These are phyloP conservation scores for Cheilosia pagana DNA, from an alignment of 2,888 invertebrate genomes.

Conservation along the genomic window DNA sequence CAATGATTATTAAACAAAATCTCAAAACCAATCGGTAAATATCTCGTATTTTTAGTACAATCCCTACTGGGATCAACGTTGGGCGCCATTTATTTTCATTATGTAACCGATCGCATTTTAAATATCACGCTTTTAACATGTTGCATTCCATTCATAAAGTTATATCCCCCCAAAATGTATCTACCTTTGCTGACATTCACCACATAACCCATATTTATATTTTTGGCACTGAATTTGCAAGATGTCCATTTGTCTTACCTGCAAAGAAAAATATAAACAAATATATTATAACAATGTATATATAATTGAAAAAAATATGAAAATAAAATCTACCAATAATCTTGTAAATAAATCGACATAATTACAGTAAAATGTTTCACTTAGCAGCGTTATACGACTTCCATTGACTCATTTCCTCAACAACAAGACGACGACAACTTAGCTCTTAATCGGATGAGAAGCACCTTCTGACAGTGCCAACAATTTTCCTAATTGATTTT, in stretches of 20 bases:
- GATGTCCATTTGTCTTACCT: conserved; percentile 56
- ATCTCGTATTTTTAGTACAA: no score
- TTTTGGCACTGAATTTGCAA: neutral
- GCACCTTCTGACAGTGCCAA: conserved; percentile 54
- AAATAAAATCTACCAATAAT: neutral
- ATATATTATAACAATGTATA: neutral
- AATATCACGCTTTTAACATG: no score
- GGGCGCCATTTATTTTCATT: no score
- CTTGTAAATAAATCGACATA: neutral
- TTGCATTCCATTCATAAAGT: no score
- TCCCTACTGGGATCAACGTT: no score
- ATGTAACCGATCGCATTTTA: no score
- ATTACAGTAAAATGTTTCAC: conserved; percentile 38
- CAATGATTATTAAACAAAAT: no score
- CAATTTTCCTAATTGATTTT: conserved; percentile 60
- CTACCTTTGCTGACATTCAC: conserved; percentile 29
- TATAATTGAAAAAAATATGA: neutral
- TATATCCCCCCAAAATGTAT: neutral
- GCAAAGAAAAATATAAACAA: conserved; percentile 29
- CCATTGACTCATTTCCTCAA: conserved; percentile 22
- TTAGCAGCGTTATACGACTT: neutral
- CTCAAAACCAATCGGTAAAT: no score
- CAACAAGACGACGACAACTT: conserved; percentile 21
- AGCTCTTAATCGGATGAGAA: conserved; percentile 52
- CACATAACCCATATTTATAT: neutral